Percentiles rank a stretch among this genome's conserved stretches.
phyloP scores from a whole-genome alignment of 2,797 vertebrate species.

The Cryptoprocta ferox region DNA sequence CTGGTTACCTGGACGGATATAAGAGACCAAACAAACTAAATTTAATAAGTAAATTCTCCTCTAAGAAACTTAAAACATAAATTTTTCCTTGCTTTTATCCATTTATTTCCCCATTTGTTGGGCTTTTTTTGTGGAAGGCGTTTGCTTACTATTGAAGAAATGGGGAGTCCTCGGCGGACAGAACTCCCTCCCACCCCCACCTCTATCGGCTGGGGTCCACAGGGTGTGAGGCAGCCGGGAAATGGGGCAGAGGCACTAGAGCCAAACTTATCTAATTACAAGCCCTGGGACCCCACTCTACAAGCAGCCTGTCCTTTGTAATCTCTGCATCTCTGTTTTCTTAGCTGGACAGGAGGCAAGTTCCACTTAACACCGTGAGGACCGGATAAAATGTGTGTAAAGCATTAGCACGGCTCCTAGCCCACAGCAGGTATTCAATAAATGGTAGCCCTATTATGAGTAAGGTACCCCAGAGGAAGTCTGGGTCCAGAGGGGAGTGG shows the following conservation, averaged over 20 bases:
- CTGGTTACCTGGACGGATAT: not conserved
- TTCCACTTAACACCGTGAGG: not conserved
- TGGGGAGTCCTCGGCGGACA: not conserved
- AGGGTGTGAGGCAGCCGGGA: not conserved
- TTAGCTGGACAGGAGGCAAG: not conserved
- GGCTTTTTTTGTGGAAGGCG: not conserved
- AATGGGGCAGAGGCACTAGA: not conserved
- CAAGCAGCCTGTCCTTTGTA: not conserved
- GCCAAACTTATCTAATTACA: not conserved
- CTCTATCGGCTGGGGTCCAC: too few relatives aligned
- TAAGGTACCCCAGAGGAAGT: not conserved
- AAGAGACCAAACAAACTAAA: slow-evolving; percentile 13
- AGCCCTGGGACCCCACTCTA: not conserved
- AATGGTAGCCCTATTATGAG: not conserved
- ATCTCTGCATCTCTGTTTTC: not conserved
- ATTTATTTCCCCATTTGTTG: not conserved
- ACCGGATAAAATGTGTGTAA: not conserved
- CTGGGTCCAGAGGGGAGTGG: not conserved
- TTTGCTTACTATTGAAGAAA: not conserved
- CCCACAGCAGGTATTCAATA: slow-evolving; percentile 4
- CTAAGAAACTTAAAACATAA: slow-evolving; percentile 1
- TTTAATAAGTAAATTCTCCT: slow-evolving; percentile 16
- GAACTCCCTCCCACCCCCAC: not conserved
- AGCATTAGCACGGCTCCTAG: not conserved
- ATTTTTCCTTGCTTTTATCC: not conserved